Evolutionary conservation across 2,113 vertebrate genomes (phyloP).

Genomic region (Serinus canaria): DNA sequence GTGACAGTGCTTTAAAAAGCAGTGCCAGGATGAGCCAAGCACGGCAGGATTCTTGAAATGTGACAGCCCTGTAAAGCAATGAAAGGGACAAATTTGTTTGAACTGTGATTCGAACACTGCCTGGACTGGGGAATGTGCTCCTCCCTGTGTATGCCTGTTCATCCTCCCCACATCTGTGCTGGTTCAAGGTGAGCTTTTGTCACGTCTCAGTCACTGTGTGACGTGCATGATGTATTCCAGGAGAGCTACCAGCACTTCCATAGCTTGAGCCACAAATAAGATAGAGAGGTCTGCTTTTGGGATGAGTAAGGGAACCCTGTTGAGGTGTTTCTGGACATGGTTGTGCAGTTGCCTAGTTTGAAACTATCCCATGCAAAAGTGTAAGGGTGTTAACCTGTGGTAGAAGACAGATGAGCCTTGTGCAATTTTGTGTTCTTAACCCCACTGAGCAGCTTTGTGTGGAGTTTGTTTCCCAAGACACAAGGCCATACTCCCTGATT

Average conservation of each 20-base stretch:
- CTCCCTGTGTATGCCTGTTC: background rate
- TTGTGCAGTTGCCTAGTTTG: background rate
- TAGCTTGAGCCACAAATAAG: background rate
- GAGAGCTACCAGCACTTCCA: background rate
- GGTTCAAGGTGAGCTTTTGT: background rate
- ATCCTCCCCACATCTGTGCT: background rate
- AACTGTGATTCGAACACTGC: background rate
- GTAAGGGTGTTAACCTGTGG: background rate
- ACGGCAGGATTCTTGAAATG: background rate
- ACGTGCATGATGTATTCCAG: background rate
- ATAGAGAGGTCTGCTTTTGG: background rate
- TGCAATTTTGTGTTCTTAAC: background rate
- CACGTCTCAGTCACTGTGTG: fast-evolving
- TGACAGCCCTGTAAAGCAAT: background rate
- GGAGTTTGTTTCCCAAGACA: background rate
- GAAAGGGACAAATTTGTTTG: background rate
- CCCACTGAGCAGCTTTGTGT: background rate
- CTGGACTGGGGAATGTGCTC: background rate
- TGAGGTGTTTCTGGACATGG: background rate
- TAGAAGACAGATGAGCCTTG: background rate
- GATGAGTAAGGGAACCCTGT: background rate
- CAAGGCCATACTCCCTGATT: background rate
- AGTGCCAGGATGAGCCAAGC: background rate
- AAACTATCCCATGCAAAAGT: background rate
- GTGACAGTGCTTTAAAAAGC: background rate